These are phyloP conservation scores for Ditylenchus dipsaci DNA, from an alignment of 1,140 invertebrate species.

Conservation along the genomic window DNA sequence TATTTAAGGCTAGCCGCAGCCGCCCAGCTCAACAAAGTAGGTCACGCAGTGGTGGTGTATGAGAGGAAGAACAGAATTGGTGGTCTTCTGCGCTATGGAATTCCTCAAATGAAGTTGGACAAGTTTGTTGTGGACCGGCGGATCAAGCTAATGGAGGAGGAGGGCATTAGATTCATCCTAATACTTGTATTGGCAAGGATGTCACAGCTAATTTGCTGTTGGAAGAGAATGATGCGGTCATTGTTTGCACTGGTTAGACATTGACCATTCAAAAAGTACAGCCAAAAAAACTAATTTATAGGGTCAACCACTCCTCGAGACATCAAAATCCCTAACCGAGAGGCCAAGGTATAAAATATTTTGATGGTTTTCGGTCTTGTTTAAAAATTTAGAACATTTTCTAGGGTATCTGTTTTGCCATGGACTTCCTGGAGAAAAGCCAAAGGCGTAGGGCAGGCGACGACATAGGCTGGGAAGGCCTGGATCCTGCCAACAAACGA, in stretches of 20 bases:
- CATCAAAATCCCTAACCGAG: slow-evolving; percentile 69
- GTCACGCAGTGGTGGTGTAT: slow-evolving; percentile 85
- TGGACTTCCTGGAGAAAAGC: slow-evolving; percentile 93
- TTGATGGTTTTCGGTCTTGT: not conserved
- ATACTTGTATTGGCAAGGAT: slow-evolving; percentile 84
- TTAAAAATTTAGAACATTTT: not conserved
- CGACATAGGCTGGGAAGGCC: slow-evolving; percentile 62
- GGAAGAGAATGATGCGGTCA: slow-evolving; percentile 76
- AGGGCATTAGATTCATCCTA: slow-evolving; percentile 86
- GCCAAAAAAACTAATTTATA: no score
- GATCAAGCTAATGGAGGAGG: slow-evolving; percentile 77
- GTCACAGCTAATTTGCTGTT: slow-evolving; percentile 72
- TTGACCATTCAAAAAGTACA: not conserved
- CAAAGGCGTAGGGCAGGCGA: slow-evolving; percentile 87
- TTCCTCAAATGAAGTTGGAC: slow-evolving; percentile 62
- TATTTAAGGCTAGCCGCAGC: slow-evolving; percentile 78
- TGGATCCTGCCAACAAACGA: slow-evolving; percentile 84
- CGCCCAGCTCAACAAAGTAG: slow-evolving; percentile 83
- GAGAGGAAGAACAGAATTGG: slow-evolving; percentile 91
- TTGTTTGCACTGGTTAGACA: slow-evolving; percentile 69
- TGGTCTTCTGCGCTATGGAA: slow-evolving; percentile 94
- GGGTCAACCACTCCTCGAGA: slow-evolving; percentile 95
- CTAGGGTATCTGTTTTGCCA: slow-evolving; percentile 87
- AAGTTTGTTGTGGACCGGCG: slow-evolving; percentile 73
- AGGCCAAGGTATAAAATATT: slow-evolving; percentile 63